A percentile compares a stretch with the other conserved stretches of the same genome.
These are phyloP conservation scores for Phymatocera aterrima DNA, from an alignment of 2,888 invertebrate genomes.

Conservation along the genomic window DNA sequence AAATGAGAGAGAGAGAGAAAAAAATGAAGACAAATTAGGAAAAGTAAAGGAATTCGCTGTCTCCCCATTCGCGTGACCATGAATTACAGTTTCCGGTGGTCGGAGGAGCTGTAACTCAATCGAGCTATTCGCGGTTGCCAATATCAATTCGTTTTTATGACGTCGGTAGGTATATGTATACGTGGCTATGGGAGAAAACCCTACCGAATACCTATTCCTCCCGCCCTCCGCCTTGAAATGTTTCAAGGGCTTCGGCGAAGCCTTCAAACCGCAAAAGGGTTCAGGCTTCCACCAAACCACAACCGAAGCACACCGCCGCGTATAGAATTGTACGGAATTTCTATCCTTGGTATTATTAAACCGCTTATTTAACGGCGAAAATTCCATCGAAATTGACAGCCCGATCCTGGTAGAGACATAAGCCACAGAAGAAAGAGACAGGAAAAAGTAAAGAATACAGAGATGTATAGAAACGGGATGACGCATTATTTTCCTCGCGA, in stretches of 20 bases:
- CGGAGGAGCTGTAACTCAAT: background rate
- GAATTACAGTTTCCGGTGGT: background rate
- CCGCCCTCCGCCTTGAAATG: slow-evolving; percentile 10
- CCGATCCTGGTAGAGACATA: background rate
- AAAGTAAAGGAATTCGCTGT: background rate
- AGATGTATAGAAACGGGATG: too few species aligned
- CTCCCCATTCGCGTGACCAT: background rate
- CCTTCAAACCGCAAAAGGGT: slow-evolving; percentile 30
- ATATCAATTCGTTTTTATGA: slow-evolving; percentile 1
- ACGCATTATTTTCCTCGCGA: too few species aligned
- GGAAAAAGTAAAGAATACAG: too few species aligned
- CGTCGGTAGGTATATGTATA: background rate
- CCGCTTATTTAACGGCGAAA: background rate
- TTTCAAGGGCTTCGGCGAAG: slow-evolving; percentile 33
- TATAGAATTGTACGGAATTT: slow-evolving; percentile 21
- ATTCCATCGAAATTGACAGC: background rate
- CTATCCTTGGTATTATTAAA: slow-evolving; percentile 1
- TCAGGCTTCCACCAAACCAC: background rate
- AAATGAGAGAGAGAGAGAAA: background rate
- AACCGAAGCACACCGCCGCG: background rate
- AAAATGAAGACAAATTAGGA: background rate
- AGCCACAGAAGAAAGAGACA: background rate
- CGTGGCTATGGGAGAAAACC: background rate
- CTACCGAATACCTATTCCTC: background rate
- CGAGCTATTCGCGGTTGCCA: slow-evolving; percentile 11